These are phyloP conservation scores for Cavia aperea DNA, from an alignment of 2,113 vertebrate genomes.

Conservation along the genomic window DNA sequence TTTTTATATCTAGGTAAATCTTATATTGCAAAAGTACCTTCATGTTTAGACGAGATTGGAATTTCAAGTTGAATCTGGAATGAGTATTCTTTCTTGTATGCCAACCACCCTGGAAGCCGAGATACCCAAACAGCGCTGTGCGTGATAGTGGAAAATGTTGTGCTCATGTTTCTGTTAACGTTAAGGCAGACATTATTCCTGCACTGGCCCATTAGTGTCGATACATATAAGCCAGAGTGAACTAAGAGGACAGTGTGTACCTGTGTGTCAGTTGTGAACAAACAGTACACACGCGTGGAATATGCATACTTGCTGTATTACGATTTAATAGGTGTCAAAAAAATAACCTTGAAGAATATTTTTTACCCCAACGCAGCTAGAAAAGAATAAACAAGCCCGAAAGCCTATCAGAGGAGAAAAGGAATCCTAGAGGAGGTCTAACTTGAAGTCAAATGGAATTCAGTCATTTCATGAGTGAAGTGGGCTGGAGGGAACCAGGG, in stretches of 20 bases:
- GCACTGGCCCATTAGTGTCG: constrained; percentile 41
- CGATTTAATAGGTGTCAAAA: constrained; percentile 18
- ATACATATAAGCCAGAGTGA: constrained; percentile 5
- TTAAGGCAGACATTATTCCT: constrained; percentile 25
- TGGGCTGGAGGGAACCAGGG: not conserved
- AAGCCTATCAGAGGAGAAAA: not conserved
- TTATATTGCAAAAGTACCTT: not conserved
- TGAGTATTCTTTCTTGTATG: constrained; percentile 32
- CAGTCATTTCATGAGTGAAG: not conserved
- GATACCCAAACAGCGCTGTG: constrained; percentile 17
- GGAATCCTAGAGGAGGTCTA: not conserved
- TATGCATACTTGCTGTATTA: not conserved
- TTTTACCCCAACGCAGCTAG: not conserved
- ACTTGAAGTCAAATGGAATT: constrained; percentile 15
- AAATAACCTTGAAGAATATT: not conserved
- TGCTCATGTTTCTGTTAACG: constrained; percentile 50
- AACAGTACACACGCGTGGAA: not conserved
- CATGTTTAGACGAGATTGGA: not conserved
- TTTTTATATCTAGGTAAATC: not conserved
- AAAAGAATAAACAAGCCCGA: not conserved
- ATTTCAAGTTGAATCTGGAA: constrained; percentile 31
- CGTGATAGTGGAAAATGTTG: constrained; percentile 50
- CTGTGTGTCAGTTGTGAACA: not conserved
- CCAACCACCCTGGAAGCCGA: constrained; percentile 41
- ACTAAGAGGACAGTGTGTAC: not conserved